Conservation (phyloP, 2,797 vertebrate genomes). For the Onychomys arenicola region DNA sequence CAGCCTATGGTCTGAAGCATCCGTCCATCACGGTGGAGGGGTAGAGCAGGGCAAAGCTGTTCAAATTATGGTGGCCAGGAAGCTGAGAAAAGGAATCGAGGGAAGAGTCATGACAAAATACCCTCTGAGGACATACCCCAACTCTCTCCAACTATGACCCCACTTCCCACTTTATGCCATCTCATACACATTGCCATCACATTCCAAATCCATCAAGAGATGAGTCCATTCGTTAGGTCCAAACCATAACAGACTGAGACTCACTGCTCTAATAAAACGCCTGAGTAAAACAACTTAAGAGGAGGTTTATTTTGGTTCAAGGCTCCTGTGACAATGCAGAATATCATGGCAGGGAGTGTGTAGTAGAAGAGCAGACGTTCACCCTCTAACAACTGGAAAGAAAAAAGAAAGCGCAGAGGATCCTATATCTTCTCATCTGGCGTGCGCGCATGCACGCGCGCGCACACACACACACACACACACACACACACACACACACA, state of each 20-base stretch:
- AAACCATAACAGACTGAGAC: not conserved
- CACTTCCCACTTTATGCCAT: not conserved
- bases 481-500: not conserved
- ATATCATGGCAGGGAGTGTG: no score
- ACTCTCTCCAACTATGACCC: not conserved
- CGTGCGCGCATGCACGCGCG: rapidly evolving
- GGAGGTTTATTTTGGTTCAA: not conserved
- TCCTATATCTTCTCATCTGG: no score
- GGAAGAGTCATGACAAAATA: not conserved
- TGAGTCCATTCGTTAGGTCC: not conserved
- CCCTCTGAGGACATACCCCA: not conserved
- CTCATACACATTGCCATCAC: not conserved
- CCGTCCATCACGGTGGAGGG: not conserved
- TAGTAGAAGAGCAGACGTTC: not conserved
- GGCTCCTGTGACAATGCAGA: not conserved
- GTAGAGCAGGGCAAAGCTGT: not conserved
- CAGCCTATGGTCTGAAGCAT: not conserved
- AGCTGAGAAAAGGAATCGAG: not conserved
- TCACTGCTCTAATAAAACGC: not conserved
- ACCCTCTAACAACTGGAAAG: not conserved
- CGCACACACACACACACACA: no score
- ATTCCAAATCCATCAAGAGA: not conserved
- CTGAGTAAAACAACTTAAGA: not conserved
- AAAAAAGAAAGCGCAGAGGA: not conserved
- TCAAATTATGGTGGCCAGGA: no score